These are phyloP conservation scores for Drosophila sp. DNA, from an alignment of 1,140 invertebrate species.

Conservation along the genomic window DNA sequence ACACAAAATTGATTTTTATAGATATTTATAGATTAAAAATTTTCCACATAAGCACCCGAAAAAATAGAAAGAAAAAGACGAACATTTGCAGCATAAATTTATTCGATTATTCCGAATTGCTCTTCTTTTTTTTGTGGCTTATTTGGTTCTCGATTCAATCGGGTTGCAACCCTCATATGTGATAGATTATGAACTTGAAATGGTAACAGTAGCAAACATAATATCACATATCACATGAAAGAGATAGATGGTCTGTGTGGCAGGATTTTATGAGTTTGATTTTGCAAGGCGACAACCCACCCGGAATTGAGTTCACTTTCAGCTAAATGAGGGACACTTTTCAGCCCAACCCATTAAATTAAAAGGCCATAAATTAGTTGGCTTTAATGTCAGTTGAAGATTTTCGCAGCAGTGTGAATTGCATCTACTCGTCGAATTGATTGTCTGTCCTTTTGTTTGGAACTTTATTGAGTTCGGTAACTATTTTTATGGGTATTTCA, in stretches of 20 bases:
- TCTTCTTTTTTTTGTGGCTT: constrained; percentile 16
- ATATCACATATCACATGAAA: constrained; percentile 1
- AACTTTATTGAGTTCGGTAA: constrained; percentile 67
- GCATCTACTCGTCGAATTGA: constrained; percentile 57
- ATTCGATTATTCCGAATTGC: constrained; percentile 70
- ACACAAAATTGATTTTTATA: constrained; percentile 83
- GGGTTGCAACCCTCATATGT: constrained; percentile 73
- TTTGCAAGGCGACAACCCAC: constrained; percentile 44
- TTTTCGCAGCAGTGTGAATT: constrained; percentile 76
- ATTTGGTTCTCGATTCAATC: constrained; percentile 20
- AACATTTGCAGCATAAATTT: constrained; percentile 73
- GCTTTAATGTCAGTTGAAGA: constrained; percentile 76
- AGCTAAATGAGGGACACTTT: constrained; percentile 63
- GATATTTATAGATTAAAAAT: constrained; percentile 83
- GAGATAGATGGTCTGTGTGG: neutral
- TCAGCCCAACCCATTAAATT: constrained; percentile 82
- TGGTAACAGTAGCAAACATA: constrained; percentile 65
- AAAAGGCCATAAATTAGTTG: constrained; percentile 82
- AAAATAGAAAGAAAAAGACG: constrained; percentile 34
- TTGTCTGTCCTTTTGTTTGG: constrained; percentile 48
- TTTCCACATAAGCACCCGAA: constrained; percentile 76
- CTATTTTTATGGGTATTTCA: constrained; percentile 68
- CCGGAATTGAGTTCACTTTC: constrained; percentile 57
- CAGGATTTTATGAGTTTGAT: constrained; percentile 47
- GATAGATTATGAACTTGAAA: constrained; percentile 78